Evolutionary conservation across 2,113 vertebrate genomes (phyloP), one percentile per base, ranked within the genome.

Genomic region (Clarias gariepinus): DNA sequence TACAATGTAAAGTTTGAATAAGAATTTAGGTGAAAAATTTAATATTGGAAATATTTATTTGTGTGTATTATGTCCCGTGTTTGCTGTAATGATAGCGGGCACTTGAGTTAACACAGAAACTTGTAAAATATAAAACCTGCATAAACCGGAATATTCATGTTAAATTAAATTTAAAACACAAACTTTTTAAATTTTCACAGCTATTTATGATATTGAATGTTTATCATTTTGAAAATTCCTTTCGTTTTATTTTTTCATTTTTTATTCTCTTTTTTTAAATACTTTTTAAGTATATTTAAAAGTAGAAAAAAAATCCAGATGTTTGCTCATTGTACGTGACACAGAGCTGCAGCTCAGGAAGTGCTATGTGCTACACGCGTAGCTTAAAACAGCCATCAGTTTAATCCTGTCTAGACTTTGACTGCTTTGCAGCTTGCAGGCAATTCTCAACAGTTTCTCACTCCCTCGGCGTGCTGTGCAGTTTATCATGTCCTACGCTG

Each of bases 401-500:
- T 78, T 83, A 87, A 77, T 87, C 71, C 81, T 83, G 86, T 87
- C 81, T 83, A 78, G 86, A 83, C 81, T 28, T 28, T 3, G 23
- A 78, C 69, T 53, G 41, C 80, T 69, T 61, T 87, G n/a, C 80
- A 28, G 61, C 61, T 78, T 47, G 21, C 47, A 83, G 52, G 52
- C 69, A 76, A 81, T 25, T 9, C 41, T 83, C 2, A 33, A 58
- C 58, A 36, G 80, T 78, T 77, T 66, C 81, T 74, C 60, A 58
- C 68, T 86, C 69, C 86, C 86, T 82, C 10, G 30, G 60, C 57
- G 61, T 64, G 19, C 60, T 71, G 71, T 41, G n/a, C 61, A 61
- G 81, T 60, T 58, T 79, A 71, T 83, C 69, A 83, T 71, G n/a
- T 69, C 83, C 28, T 25, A 18, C 52, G 68, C 57, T 57, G 66